Evolutionary conservation across 2,113 vertebrate species (phyloP).

Genomic region (Tachysurus fulvidraco): DNA sequence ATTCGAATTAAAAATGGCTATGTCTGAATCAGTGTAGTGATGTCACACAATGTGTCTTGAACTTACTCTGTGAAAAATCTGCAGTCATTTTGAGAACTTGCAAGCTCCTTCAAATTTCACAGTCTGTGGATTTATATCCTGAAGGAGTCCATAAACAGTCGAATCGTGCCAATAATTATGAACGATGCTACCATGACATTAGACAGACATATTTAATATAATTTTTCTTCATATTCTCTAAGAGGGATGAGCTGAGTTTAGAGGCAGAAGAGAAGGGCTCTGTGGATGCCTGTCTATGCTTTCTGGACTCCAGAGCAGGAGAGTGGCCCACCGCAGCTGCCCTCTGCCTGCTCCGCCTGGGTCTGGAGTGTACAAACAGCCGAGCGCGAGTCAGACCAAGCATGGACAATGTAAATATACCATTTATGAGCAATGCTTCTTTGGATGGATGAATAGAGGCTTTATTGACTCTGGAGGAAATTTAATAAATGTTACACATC

Average conservation of each 20-base stretch:
- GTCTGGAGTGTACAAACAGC: slow-evolving; percentile 56
- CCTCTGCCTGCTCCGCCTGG: slow-evolving; percentile 64
- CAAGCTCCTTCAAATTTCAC: no score
- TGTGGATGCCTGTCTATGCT: slow-evolving; percentile 67
- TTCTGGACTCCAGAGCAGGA: slow-evolving; percentile 66
- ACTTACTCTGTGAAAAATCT: no score
- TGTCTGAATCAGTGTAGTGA: no score
- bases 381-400: slow-evolving; percentile 64
- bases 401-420: slow-evolving; percentile 58
- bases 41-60: no score
- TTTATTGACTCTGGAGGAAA: no score
- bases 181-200: background rate
- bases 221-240: background rate
- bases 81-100: no score
- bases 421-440: background rate
- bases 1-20: no score
- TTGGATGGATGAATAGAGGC: no score
- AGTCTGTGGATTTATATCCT: no score
- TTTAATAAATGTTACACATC: background rate
- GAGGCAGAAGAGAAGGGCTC: slow-evolving; percentile 68
- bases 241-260: slow-evolving; percentile 68
- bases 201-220: background rate
- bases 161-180: background rate
- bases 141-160: no score
- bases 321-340: slow-evolving; percentile 64